phyloP scores from a whole-genome alignment of 2,797 vertebrate genomes.

The Neosilurus hyrtlii region DNA sequence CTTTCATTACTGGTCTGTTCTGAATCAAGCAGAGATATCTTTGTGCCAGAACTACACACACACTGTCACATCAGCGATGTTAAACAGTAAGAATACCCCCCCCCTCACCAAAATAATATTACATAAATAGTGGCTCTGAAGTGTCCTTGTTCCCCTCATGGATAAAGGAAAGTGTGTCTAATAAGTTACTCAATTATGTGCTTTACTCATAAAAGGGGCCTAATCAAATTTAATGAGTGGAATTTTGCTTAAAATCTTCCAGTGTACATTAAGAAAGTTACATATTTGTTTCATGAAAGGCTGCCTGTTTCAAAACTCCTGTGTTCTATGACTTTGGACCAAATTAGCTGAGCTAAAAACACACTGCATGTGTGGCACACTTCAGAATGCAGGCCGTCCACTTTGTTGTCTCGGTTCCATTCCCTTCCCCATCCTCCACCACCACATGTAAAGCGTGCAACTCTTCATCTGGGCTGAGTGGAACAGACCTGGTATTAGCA shows the following conservation, averaged over 20 bases:
- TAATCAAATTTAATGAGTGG: background rate
- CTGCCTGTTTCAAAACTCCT: conserved; percentile 20
- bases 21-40: background rate
- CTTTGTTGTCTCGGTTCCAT: conserved; percentile 49
- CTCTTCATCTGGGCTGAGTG: conserved; percentile 62
- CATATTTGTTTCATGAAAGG: conserved; percentile 11
- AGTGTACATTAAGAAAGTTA: conserved; percentile 14
- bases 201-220: conserved; percentile 1
- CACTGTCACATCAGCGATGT: background rate
- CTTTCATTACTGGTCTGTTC: background rate
- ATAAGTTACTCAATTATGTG: background rate
- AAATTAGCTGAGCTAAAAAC: conserved; percentile 62
- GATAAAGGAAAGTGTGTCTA: background rate
- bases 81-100: background rate
- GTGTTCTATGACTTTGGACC: conserved; percentile 22
- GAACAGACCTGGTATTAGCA: conserved; percentile 57
- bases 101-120: background rate
- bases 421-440: conserved; percentile 25
- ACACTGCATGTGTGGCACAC: conserved; percentile 67
- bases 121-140: background rate
- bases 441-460: conserved; percentile 43
- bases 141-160: background rate
- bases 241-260: background rate
- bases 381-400: conserved; percentile 58
- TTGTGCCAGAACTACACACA: background rate